Evolutionary conservation across 2,888 invertebrate genomes (phyloP), one percentile per base, ranked within the genome.

Genomic region (Tenthredo distinguenda): DNA sequence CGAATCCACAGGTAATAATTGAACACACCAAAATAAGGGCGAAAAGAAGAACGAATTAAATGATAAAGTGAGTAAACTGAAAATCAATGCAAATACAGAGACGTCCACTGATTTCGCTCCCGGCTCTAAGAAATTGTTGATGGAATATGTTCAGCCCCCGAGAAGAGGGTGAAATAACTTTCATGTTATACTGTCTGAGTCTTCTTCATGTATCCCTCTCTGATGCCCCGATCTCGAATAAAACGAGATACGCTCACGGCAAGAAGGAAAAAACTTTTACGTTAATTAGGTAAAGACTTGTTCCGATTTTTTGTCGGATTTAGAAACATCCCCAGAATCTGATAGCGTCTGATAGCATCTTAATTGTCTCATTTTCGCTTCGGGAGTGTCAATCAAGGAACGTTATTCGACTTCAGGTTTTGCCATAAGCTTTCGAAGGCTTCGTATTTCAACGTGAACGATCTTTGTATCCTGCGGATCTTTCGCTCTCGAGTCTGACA

Each of bases 1-100:
- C 87, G 95, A 96, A 86, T 91, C 93, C 10, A 92, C 94, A 72
- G 95, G 94, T 92, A 94, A 83, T 77, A 37, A 43, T 81, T 10
- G 2, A 55, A 18, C 4, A 77, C 21, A n/a, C n/a, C 7, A 18
- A 31, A 55, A 31, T 47, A 50, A 55, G 12, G 10, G 18, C 10
- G 10, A 15, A 43, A 43, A 43, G 15, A 68, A 15, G 26, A 34
- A 68, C 15, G 15, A 12, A 47, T 47, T 6, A 2, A 34, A 68
- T 34, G 18, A 12, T n/a, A 21, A 74, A 10, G 10, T 4, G 6
- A 74, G 0, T 74, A 0, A 5, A 4, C 5, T 21, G 62, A 26
- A 68, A 34, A 34, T 34, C 18, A 34, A 15, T 34, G 62, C 10
- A 34, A 68, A 34, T 15, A 68, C 4, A 18, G 31, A 34, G 2